A percentile compares a stretch with the other conserved stretches of the same genome.
Evolutionary conservation across 2,113 vertebrate species (phyloP).

Genomic region (Chlamydotis undulata): DNA sequence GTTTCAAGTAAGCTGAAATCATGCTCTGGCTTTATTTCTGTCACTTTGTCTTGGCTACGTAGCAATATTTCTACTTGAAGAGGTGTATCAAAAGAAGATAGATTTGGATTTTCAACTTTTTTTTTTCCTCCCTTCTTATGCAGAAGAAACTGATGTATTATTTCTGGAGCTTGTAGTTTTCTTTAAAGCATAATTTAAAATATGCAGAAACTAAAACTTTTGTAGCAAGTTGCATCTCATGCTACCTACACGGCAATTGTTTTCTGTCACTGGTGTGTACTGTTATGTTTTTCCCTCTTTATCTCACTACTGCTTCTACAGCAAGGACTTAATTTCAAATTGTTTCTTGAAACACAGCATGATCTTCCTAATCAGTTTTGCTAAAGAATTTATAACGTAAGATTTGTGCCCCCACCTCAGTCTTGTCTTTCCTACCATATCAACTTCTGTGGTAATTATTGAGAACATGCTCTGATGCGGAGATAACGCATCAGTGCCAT

Average conservation of each 20-base stretch:
- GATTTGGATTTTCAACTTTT: background rate
- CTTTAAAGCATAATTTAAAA: background rate
- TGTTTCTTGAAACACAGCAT: background rate
- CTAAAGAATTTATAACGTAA: background rate
- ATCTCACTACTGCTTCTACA: background rate
- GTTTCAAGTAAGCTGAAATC: background rate
- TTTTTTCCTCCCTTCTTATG: background rate
- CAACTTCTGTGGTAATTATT: background rate
- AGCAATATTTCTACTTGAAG: background rate
- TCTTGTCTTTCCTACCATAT: background rate
- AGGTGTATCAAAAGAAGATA: background rate
- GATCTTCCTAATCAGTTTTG: background rate
- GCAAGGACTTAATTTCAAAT: background rate
- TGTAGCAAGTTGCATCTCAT: background rate
- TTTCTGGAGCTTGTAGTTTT: background rate
- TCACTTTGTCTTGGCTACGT: background rate
- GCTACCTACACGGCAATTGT: rapidly evolving
- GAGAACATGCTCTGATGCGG: background rate
- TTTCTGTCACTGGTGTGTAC: background rate
- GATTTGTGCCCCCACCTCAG: background rate
- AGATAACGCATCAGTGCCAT: background rate
- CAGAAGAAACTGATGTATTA: background rate
- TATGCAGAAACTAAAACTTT: background rate
- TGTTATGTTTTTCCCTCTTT: background rate
- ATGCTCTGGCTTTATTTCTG: background rate